Conservation (phyloP, 2,888 invertebrate species). For the Oscheius sp. region DNA sequence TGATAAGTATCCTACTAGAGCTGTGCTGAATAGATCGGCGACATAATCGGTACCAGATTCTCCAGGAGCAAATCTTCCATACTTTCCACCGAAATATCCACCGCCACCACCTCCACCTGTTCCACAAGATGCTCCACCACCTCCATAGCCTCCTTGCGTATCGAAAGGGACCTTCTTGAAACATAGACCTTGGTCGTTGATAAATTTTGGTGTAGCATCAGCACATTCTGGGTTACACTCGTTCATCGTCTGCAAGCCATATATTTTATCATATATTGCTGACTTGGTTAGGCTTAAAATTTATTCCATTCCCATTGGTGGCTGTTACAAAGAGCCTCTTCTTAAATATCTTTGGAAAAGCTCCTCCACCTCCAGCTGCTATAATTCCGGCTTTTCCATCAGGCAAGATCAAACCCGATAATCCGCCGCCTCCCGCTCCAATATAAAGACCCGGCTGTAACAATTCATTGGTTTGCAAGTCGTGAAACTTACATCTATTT, state of each 20-base stretch:
- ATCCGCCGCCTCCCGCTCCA: conserved; percentile 25
- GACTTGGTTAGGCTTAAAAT: not conserved
- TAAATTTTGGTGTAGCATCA: not conserved
- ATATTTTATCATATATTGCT: not conserved
- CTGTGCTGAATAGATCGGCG: not conserved
- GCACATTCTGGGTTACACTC: conserved; percentile 10
- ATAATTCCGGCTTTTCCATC: not conserved
- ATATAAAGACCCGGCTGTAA: conserved; percentile 4
- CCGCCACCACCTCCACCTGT: conserved; percentile 17
- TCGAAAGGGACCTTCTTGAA: conserved; percentile 12
- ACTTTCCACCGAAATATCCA: conserved; percentile 7
- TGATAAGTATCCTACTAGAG: not conserved
- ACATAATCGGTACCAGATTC: conserved; percentile 1
- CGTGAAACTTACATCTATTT: not conserved
- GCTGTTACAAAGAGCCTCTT: not conserved
- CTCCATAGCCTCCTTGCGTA: conserved; percentile 17
- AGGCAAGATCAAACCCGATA: not conserved
- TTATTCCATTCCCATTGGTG: conserved; percentile 8
- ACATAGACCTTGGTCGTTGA: not conserved
- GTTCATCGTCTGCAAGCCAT: not conserved
- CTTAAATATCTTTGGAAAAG: conserved; percentile 1
- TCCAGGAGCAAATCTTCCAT: conserved; percentile 1
- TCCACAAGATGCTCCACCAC: conserved; percentile 19
- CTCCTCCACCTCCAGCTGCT: conserved; percentile 22
- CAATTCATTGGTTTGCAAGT: not conserved